Base-by-base conservation (phyloP, 1,140 invertebrate genomes). In the Andricus grossulariae region DNA sequence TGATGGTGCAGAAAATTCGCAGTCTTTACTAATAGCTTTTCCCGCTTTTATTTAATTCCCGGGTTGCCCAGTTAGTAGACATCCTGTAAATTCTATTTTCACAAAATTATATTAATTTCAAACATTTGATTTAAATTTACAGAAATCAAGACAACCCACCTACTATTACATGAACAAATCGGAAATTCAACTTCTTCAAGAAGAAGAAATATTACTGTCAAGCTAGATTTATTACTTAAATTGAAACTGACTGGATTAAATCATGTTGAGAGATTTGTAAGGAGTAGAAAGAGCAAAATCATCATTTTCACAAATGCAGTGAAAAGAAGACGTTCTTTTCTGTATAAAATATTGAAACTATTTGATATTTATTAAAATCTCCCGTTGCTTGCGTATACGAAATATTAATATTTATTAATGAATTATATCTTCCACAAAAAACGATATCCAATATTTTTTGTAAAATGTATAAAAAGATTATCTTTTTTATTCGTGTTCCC, bases 161-260 rank as follows among this genome's bases (percentile, higher is more conserved):
- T 97, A 97, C 89, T 98, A 97, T 88, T 98, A 97, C 85, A 96
- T 97, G 93, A 97, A 97, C 85, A 97, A 97, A 90, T 95, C 95
- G 12, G 97, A 97, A 79, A 97, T 98, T 82, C 89, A 95, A 71
- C 92, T 94, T 73, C 92, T 97, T n/a, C 95, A 97, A 89, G 95
- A 96, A 85, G 96, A 97, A 88, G 96, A 97, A 85, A 93, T 95
- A 84, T 90, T 92, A 11, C 72, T 87, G 66, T 51, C 60, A 18
- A 83, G 82, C 52, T 82, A 49, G 49, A 57, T 50, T 49, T 60
- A 13, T 57, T 19, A 57, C n/a, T 15, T 19, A 50, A 66, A 49
- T 45, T 45, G 10, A 8, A 45, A 45, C 39, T 18, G 50, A 73
- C 21, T 73, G 15, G 10, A 45, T 45, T 73, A 18, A 7, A 19